Evolutionary conservation across 2,888 invertebrate genomes (phyloP).

Genomic region (Drosophila birchii): DNA sequence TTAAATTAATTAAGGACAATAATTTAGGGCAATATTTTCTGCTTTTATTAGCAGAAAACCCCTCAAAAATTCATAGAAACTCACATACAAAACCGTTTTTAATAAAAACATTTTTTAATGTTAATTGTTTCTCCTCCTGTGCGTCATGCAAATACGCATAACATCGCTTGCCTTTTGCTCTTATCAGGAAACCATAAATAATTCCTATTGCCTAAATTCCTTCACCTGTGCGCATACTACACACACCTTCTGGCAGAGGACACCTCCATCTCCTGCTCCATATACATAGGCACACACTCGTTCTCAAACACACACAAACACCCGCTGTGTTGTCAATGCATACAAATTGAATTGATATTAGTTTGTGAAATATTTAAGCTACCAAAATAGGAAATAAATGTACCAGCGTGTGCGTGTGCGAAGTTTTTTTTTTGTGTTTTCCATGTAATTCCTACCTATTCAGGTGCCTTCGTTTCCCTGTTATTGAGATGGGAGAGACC

Average conservation of each 20-base stretch:
- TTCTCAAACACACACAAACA: conserved; percentile 19
- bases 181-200: conserved; percentile 69
- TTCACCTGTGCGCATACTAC: conserved; percentile 55
- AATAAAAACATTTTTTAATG: background rate
- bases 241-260: conserved; percentile 22
- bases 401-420: conserved; percentile 14
- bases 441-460: conserved; percentile 47
- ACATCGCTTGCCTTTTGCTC: conserved; percentile 53
- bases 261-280: conserved; percentile 1
- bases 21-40: too few relatives aligned
- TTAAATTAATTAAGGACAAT: too few relatives aligned
- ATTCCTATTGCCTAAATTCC: conserved; percentile 46
- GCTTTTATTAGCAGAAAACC: too few relatives aligned
- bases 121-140: background rate
- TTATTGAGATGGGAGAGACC: conserved; percentile 26
- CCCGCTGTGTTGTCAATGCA: conserved; percentile 64
- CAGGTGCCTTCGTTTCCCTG: conserved; percentile 7
- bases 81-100: background rate
- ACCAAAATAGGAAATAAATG: conserved; percentile 53
- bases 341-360: conserved; percentile 78
- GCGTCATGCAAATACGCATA: background rate
- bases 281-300: conserved; percentile 22
- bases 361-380: conserved; percentile 74
- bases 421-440: conserved; percentile 28
- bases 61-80: background rate